Evolutionary conservation across 1,140 invertebrate genomes (phyloP).

Genomic region (Acromyrmex echinatior): DNA sequence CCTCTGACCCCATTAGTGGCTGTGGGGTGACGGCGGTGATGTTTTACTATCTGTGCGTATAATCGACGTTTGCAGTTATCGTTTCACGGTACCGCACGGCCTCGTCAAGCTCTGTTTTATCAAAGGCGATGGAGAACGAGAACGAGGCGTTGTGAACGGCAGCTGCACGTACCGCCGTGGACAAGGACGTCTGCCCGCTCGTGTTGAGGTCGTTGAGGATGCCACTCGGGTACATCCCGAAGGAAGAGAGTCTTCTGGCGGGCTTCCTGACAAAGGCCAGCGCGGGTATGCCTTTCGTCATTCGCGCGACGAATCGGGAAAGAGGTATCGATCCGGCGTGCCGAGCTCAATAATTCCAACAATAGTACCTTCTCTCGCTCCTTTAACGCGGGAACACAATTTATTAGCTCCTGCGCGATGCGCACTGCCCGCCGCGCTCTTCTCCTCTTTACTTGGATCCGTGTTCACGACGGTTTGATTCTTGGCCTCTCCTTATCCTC

Average conservation of each 20-base stretch:
- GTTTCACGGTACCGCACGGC: slow-evolving; percentile 30
- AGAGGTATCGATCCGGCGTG: slow-evolving; percentile 49
- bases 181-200: slow-evolving; percentile 19
- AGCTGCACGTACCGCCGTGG: slow-evolving; percentile 44
- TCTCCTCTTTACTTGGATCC: slow-evolving; percentile 2
- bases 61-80: slow-evolving; percentile 51
- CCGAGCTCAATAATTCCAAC: slow-evolving; percentile 49
- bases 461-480: neutral
- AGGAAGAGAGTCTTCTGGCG: neutral
- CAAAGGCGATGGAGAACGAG: slow-evolving; percentile 25
- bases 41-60: slow-evolving; percentile 52
- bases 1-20: neutral
- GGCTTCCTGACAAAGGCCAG: slow-evolving; percentile 35
- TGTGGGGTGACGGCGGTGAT: neutral
- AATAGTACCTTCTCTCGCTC: slow-evolving; percentile 22
- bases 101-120: slow-evolving; percentile 49
- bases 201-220: neutral
- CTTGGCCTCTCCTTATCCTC: neutral
- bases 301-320: slow-evolving; percentile 32
- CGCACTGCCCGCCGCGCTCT: neutral
- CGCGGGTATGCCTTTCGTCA: slow-evolving; percentile 45
- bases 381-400: slow-evolving; percentile 59
- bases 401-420: slow-evolving; percentile 46
- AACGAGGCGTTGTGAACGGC: slow-evolving; percentile 1
- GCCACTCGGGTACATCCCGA: neutral